These are phyloP conservation scores for Sinocyclocheilus anophthalmus DNA, from an alignment of 2,113 vertebrate genomes.

Conservation along the genomic window DNA sequence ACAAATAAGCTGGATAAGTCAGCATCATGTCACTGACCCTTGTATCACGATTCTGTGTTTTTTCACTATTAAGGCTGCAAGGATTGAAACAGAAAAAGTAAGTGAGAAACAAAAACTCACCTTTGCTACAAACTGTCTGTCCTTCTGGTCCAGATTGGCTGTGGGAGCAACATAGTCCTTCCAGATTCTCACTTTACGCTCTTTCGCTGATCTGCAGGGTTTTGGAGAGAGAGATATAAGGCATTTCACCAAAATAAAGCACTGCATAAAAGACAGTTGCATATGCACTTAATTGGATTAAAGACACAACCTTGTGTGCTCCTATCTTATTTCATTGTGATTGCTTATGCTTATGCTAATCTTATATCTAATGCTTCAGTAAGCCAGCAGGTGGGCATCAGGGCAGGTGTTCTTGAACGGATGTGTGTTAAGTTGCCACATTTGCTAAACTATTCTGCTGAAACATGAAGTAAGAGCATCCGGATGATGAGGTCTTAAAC, in stretches of 20 bases:
- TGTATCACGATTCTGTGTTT: neutral
- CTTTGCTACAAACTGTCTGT: slow-evolving; percentile 97
- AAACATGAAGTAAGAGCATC: neutral
- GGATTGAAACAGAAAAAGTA: no score
- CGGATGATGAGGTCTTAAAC: no score
- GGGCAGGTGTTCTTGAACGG: slow-evolving; percentile 2
- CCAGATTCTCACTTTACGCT: slow-evolving; percentile 93
- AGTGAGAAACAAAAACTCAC: slow-evolving; percentile 70
- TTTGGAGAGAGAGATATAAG: neutral
- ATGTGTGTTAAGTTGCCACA: slow-evolving; percentile 14
- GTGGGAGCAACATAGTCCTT: slow-evolving; percentile 97
- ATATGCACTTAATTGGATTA: slow-evolving; percentile 10
- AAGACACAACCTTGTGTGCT: neutral
- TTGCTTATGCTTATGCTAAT: neutral
- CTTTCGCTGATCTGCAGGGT: slow-evolving; percentile 87
- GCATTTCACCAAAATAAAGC: neutral
- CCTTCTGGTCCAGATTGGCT: slow-evolving; percentile 95
- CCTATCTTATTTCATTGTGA: slow-evolving; percentile 3
- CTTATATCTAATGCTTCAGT: neutral
- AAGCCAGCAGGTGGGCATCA: slow-evolving; percentile 6
- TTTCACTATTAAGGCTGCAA: neutral
- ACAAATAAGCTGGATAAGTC: neutral
- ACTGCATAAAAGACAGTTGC: neutral
- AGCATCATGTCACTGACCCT: neutral
- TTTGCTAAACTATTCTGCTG: slow-evolving; percentile 29